A percentile compares a stretch with the other conserved stretches of the same genome.
Conservation (phyloP, 2,888 invertebrate genomes). For the Oscheius myriophilus region DNA sequence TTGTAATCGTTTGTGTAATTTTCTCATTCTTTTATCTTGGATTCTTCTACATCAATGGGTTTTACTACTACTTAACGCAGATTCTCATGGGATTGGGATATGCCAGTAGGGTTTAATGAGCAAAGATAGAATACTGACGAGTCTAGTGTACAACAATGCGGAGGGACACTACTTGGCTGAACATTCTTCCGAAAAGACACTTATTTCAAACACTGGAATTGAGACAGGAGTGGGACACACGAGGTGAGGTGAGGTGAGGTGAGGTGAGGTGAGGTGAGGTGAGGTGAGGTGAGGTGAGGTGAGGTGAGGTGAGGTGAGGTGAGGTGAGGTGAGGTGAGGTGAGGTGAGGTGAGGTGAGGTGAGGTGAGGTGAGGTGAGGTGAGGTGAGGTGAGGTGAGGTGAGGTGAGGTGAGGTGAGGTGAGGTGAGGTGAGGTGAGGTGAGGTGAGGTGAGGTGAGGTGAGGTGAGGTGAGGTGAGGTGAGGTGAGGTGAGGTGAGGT, state of each 20-base stretch:
- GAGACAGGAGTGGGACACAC: conserved; percentile 44
- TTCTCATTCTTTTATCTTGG: conserved; percentile 37
- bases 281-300: neutral
- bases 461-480: too few species aligned
- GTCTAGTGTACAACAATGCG: conserved; percentile 43
- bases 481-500: too few species aligned
- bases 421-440: too few species aligned
- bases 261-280: neutral
- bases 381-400: too few species aligned
- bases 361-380: too few species aligned
- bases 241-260: neutral
- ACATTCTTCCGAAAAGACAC: conserved; percentile 42
- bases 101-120: conserved; percentile 33
- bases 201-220: conserved; percentile 39
- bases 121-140: too few species aligned
- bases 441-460: too few species aligned
- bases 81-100: conserved; percentile 41
- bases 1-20: conserved; percentile 29
- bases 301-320: too few species aligned
- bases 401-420: too few species aligned
- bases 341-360: too few species aligned
- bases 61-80: conserved; percentile 39
- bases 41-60: conserved; percentile 37
- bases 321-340: too few species aligned
- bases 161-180: conserved; percentile 47